These are phyloP conservation scores for Calycopis cecrops DNA, from an alignment of 1,140 invertebrate genomes.

Conservation along the genomic window DNA sequence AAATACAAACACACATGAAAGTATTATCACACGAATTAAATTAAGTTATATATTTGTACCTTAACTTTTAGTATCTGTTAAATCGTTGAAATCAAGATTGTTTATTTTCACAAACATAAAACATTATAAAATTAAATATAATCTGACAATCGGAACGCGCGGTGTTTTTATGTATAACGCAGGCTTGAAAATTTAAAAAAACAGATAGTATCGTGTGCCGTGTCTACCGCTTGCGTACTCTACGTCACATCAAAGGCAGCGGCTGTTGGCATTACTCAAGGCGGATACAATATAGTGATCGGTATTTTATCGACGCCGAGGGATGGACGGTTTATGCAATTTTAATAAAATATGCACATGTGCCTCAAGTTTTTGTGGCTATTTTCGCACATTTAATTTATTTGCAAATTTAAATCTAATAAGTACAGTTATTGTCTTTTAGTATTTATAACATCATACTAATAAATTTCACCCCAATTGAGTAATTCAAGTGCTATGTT, in stretches of 20 bases:
- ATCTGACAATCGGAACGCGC: neutral
- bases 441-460: no score
- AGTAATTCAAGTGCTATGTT: no score
- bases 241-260: constrained; percentile 36
- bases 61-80: no score
- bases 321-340: constrained; percentile 35
- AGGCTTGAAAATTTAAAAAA: neutral
- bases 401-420: no score
- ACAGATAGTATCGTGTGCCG: neutral
- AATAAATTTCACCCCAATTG: no score
- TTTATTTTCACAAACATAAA: neutral
- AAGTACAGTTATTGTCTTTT: no score
- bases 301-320: constrained; percentile 44
- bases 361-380: constrained; percentile 1
- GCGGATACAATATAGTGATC: constrained; percentile 51
- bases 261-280: constrained; percentile 42
- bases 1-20: no score
- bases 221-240: constrained; percentile 23
- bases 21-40: no score
- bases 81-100: no score
- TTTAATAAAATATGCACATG: constrained; percentile 34
- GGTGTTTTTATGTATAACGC: constrained; percentile 2
- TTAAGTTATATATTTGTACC: no score
- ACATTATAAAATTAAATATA: neutral
- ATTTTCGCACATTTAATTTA: no score